Base-by-base conservation (phyloP, 2,888 invertebrate species). In the Tetragonisca angustula region DNA sequence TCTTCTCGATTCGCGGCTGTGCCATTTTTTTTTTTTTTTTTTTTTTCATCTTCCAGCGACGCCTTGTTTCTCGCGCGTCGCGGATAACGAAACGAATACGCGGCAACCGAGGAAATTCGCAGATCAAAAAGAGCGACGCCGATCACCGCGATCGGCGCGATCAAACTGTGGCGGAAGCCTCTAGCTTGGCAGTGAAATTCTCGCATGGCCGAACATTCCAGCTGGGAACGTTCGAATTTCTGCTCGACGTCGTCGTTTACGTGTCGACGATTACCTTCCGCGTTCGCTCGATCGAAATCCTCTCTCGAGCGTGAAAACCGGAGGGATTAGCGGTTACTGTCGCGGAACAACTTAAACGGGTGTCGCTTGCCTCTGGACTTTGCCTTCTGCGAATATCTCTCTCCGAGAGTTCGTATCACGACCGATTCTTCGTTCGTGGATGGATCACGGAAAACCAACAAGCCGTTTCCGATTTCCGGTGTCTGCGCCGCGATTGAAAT, bases 251-350 rank as follows among this genome's bases (percentile, higher is more conserved):
- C 77, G 78, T 70, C 77, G 78, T 73, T 83, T 73, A 83, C 69
- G 77, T 74, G 73, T 64, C 77, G 77, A 78, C 74, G 84, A 84
- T 84, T 78, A 82, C 78, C 82, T 62, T 49, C 54, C 76, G 76
- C 72, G 75, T 59, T 67, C 82, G 81, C 77, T 52, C 75, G 74
- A 83, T 77, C 83, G 80, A 80, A 79, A 80, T 83, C 67, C 77
- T 68, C 76, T 52, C 43, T 78, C 36, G 54, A 81, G 84, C 85
- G 84, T 85, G 84, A 85, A 85, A 80, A 85, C 69, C 85, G 80
- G 43, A 76, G 76, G 65, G 84, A 85, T 85, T 85, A 84, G 64
- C 82, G 75, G 69, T 71, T 72, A 65, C 43, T 54, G 82, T 62
- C 61, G 76, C 54, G 82, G 72, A 68, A 70, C 65, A 71, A 56